A percentile compares a stretch with the other conserved stretches of the same genome.
These are phyloP conservation scores for Pseudomyrmex pallidus DNA, from an alignment of 1,140 invertebrate species.

Conservation along the genomic window DNA sequence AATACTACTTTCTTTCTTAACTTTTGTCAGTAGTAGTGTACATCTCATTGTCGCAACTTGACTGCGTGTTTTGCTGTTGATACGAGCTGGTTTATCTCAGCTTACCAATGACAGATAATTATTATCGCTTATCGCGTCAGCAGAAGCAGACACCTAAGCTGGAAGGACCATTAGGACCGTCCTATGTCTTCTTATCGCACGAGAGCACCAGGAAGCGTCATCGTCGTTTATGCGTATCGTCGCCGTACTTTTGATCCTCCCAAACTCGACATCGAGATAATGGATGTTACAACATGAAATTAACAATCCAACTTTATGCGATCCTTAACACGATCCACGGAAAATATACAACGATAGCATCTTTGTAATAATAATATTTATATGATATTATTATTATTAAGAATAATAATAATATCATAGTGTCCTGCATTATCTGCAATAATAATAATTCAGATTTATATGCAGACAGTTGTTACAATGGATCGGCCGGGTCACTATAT, in stretches of 20 bases:
- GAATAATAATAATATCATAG: too few relatives aligned
- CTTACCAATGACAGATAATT: constrained; percentile 78
- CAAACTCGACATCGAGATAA: constrained; percentile 5
- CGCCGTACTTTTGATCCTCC: not conserved
- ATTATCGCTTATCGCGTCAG: constrained; percentile 76
- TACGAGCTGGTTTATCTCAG: constrained; percentile 71
- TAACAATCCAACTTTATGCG: not conserved
- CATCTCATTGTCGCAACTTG: not conserved
- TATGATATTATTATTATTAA: not conserved
- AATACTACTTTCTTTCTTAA: too few relatives aligned
- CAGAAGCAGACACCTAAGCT: constrained; percentile 67
- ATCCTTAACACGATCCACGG: too few relatives aligned
- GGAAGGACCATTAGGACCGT: constrained; percentile 63
- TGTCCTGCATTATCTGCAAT: too few relatives aligned
- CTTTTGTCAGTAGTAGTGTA: too few relatives aligned
- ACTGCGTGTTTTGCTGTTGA: not conserved
- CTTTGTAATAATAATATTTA: too few relatives aligned
- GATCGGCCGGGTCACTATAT: not conserved
- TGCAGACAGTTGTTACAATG: constrained; percentile 9
- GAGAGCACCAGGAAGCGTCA: constrained; percentile 8
- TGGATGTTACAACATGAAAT: not conserved
- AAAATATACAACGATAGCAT: not conserved
- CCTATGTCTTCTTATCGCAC: constrained; percentile 73
- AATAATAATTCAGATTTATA: not conserved
- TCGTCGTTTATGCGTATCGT: constrained; percentile 12